Evolutionary conservation across 2,888 invertebrate genomes (phyloP), one percentile per base, ranked within the genome.

Genomic region (Timema cristinae): DNA sequence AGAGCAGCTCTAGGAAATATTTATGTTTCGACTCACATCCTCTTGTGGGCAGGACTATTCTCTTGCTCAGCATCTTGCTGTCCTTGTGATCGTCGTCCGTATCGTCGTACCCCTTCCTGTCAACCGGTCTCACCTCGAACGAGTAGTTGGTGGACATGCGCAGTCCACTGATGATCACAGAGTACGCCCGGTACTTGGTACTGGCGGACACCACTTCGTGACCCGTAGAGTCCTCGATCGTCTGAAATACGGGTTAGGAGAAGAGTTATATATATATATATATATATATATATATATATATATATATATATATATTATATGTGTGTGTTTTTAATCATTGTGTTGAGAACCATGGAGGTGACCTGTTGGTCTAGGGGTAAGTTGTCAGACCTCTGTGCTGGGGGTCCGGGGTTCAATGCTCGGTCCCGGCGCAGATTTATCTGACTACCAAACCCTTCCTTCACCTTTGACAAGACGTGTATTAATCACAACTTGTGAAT

Each of bases 141-240:
- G 91, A 90, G 80, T 93, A 93, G 59, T 90, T 91, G 67, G 93
- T 93, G 68, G 92, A 91, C 92, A 93, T 92, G 72, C 92, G 85
- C 70, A 93, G 84, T 69, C 91, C 92, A 49, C 86, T 86, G 73
- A 91, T 86, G 68, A 88, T 86, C 0, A 89, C 85, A 52, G 85
- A 84, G 80, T 87, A 91, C 69, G 82, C 81, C 66, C 82, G 83
- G 52, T 82, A 80, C 63, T 79, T 77, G 54, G 81, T 79, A 67
- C 81, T 78, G 67, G 78, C 76, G 67, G 70, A 54, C n/a, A 67
- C 56, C 8, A 74, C 73, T 54, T 77, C 77, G 15, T 75, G 73
- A n/a, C 78, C 78, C 7, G 76, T 73, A 47, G 77, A 73, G 13
- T 76, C 77, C 66, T 78, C 77, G n/a, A 78, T 72, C 50, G 75